phyloP scores from a whole-genome alignment of 2,113 vertebrate species.

The Mandrillus leucophaeus region DNA sequence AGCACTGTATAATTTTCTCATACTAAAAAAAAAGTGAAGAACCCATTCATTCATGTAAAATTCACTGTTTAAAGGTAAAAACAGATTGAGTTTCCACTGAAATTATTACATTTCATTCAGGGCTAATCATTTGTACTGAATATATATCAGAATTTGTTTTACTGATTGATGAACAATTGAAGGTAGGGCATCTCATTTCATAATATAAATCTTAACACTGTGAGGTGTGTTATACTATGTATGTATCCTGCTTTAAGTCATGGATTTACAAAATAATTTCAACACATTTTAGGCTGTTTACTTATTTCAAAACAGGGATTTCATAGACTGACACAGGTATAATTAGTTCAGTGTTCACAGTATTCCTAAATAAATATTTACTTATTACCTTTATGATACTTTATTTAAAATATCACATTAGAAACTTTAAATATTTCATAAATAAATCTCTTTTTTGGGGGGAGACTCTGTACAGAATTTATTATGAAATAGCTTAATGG shows the following conservation, averaged over 20 bases:
- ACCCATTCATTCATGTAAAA: not conserved
- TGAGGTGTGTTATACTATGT: not conserved
- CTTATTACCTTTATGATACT: slow-evolving; percentile 25
- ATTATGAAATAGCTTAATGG: slow-evolving; percentile 61
- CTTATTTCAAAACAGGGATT: slow-evolving; percentile 44
- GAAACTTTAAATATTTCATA: slow-evolving; percentile 55
- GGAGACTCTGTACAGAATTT: not conserved
- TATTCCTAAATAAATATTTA: slow-evolving; percentile 61
- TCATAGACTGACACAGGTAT: slow-evolving; percentile 39
- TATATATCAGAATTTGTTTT: slow-evolving; percentile 43
- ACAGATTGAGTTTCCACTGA: slow-evolving; percentile 33
- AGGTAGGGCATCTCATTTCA: slow-evolving; percentile 53
- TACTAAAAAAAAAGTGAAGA: not conserved
- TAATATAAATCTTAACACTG: slow-evolving; percentile 58
- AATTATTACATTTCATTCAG: slow-evolving; percentile 47
- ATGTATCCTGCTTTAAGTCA: slow-evolving; percentile 47
- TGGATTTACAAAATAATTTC: slow-evolving; percentile 26
- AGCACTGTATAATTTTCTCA: not conserved
- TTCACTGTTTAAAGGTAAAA: slow-evolving; percentile 16
- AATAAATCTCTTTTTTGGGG: not conserved
- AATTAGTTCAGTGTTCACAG: slow-evolving; percentile 43
- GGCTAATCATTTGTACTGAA: slow-evolving; percentile 15
- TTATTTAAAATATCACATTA: slow-evolving; percentile 67
- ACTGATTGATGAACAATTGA: slow-evolving; percentile 55
- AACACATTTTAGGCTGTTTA: slow-evolving; percentile 52